A percentile compares a stretch with the other conserved stretches of the same genome.
Evolutionary conservation across 2,113 vertebrate genomes (phyloP).

Genomic region (Emydura subglobosa): DNA sequence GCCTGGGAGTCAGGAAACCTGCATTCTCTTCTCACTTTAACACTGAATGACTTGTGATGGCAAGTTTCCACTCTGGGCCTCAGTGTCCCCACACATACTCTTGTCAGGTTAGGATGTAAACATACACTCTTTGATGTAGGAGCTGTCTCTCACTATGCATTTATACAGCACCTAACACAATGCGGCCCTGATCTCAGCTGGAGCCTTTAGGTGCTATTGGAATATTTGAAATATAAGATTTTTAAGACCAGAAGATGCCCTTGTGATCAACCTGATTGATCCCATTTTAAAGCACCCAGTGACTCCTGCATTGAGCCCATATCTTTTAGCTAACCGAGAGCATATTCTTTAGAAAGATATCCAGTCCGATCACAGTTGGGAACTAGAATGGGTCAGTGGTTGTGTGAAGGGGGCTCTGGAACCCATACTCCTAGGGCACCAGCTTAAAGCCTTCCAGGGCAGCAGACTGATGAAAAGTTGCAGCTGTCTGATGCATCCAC

Average conservation of each 20-base stretch:
- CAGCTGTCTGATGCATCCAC: neutral
- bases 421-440: too few relatives aligned
- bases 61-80: neutral
- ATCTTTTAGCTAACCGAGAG: neutral
- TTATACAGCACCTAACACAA: neutral
- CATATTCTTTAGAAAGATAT: neutral
- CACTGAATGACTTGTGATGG: neutral
- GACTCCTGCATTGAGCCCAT: neutral
- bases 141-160: neutral
- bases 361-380: neutral
- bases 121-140: neutral
- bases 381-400: neutral
- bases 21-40: neutral
- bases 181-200: neutral
- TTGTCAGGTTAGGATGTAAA: neutral
- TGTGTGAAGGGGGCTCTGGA: neutral
- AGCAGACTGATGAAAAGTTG: neutral
- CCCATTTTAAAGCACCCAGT: neutral
- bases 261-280: neutral
- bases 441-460: neutral
- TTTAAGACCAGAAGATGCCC: neutral
- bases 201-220: neutral
- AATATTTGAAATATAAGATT: neutral
- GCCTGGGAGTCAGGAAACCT: neutral
- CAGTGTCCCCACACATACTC: neutral